phyloP scores from a whole-genome alignment of 2,888 invertebrate genomes.

The Charanyca ferruginea region DNA sequence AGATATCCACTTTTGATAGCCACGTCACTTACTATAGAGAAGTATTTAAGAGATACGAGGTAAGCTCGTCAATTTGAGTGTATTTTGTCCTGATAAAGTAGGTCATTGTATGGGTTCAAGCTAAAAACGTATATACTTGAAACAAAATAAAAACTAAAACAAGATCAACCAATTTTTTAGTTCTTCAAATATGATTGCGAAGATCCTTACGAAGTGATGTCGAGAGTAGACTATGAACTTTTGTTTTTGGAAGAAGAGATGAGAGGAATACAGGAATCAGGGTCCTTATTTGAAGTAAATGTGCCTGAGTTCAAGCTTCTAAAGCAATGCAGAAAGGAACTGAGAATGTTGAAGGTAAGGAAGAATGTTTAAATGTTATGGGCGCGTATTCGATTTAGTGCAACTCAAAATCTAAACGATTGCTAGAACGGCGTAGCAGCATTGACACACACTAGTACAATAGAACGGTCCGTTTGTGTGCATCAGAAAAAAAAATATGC shows the following conservation, averaged over 20 bases:
- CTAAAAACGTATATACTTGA: too few species aligned
- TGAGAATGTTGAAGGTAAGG: conserved; percentile 95
- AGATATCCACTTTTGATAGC: conserved; percentile 96
- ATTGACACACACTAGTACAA: too few species aligned
- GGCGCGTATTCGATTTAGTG: too few species aligned
- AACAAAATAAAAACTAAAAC: too few species aligned
- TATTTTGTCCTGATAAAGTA: not conserved
- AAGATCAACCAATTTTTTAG: conserved; percentile 62
- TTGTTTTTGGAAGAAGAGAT: conserved; percentile 96
- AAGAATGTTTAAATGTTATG: not conserved
- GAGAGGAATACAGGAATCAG: conserved; percentile 96
- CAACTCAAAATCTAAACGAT: too few species aligned
- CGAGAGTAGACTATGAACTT: conserved; percentile 95
- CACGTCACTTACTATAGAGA: conserved; percentile 96
- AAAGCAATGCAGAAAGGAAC: conserved; percentile 97
- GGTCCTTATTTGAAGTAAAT: conserved; percentile 98
- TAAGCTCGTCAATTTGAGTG: conserved; percentile 50
- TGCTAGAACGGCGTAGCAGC: too few species aligned
- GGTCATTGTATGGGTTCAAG: too few species aligned
- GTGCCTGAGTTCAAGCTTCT: conserved; percentile 98
- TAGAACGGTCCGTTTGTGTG: too few species aligned
- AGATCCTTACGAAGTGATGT: conserved; percentile 94
- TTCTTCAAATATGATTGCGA: conserved; percentile 95
- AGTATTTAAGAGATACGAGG: conserved; percentile 94
- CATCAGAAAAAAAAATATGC: too few species aligned